phyloP scores from a whole-genome alignment of 2,113 vertebrate species.

The Galemys pyrenaicus region DNA sequence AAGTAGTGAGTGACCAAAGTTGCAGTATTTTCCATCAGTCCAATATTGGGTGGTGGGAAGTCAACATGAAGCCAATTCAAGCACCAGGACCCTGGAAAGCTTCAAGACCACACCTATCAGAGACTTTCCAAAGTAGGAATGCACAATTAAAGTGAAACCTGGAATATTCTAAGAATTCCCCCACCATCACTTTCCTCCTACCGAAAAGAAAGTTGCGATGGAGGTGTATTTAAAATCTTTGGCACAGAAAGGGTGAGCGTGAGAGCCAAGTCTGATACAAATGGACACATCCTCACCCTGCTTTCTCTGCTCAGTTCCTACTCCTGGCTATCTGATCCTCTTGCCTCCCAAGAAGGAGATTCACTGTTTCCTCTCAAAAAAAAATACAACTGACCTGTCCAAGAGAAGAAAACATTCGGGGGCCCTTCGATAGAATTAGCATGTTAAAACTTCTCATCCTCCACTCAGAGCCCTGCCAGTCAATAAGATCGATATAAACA shows the following conservation, averaged over 20 bases:
- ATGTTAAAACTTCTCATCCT: neutral
- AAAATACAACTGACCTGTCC: neutral
- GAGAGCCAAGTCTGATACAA: neutral
- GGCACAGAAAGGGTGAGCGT: too few species aligned
- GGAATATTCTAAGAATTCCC: neutral
- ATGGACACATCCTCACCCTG: too few species aligned
- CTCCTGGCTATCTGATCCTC: neutral
- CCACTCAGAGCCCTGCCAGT: neutral
- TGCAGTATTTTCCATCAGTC: neutral
- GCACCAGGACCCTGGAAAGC: neutral
- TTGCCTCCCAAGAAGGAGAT: neutral
- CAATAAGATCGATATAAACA: neutral
- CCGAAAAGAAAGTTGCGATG: neutral
- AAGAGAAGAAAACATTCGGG: neutral
- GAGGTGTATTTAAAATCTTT: neutral
- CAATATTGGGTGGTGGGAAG: too few species aligned
- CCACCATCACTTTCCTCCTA: neutral
- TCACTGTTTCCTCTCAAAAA: neutral
- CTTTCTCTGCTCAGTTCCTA: neutral
- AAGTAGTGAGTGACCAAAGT: neutral
- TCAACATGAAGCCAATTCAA: neutral
- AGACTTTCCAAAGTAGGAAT: neutral
- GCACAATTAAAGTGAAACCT: neutral
- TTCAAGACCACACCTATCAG: neutral
- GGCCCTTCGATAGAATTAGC: neutral